A percentile compares a stretch with the other conserved stretches of the same genome.
These are phyloP conservation scores for Chloebia gouldiae DNA, from an alignment of 2,113 vertebrate genomes.

Conservation along the genomic window DNA sequence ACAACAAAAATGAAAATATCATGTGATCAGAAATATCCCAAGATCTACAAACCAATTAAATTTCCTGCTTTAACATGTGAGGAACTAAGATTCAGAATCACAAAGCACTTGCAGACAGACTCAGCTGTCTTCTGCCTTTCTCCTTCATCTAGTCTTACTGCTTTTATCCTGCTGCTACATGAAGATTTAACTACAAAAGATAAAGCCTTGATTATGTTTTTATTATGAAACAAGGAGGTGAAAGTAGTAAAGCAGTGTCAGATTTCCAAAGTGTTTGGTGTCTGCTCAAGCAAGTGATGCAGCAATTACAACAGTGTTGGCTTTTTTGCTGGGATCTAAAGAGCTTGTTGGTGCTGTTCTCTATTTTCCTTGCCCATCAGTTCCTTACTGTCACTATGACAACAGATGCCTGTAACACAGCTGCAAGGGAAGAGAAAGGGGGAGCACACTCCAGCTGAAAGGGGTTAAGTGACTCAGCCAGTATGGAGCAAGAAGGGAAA, in stretches of 20 bases:
- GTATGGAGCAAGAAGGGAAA: not conserved
- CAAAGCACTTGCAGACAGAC: not conserved
- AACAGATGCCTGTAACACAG: not conserved
- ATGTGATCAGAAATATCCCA: not conserved
- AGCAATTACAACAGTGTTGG: not conserved
- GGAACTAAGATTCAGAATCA: not conserved
- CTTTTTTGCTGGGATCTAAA: not conserved
- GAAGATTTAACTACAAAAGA: not conserved
- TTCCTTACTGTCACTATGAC: not conserved
- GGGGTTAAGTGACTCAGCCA: not conserved
- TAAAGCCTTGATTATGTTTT: not conserved
- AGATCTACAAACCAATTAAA: not conserved
- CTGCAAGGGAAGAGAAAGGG: not conserved
- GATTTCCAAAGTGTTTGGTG: not conserved
- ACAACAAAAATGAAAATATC: not conserved
- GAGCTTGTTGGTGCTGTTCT: not conserved
- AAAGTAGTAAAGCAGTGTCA: not conserved
- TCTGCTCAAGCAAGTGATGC: not conserved
- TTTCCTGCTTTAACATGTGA: not conserved
- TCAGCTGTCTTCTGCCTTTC: not conserved
- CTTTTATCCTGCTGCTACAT: not conserved
- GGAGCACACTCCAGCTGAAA: not conserved
- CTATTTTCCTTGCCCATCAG: not conserved
- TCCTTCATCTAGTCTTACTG: not conserved
- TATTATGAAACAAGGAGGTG: not conserved